Evolutionary conservation across 1,140 invertebrate genomes (phyloP), one percentile per base, ranked within the genome.

Genomic region (Trichonephila inaurata): DNA sequence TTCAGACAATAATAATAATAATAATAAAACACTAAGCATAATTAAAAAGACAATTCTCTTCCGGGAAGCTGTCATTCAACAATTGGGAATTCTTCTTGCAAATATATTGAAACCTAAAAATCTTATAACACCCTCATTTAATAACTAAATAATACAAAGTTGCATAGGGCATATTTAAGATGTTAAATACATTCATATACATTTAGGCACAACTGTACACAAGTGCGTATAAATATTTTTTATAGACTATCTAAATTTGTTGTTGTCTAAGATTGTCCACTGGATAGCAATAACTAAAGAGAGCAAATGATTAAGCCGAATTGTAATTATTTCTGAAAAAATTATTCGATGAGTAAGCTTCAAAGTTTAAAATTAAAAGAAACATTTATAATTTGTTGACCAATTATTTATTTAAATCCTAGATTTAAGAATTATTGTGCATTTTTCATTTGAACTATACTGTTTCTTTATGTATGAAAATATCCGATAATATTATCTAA

Each of bases 181-280:
- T 77, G 40, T 18, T 10, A 77, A 77, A 77, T 77, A 77, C 58
- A 24, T 60, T 51, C 21, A 18, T 85, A 85, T 85, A 85, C 82
- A 58, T 58, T 85, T 60, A 85, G 82, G 82, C 44, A 85, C 82
- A n/a, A 60, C 82, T 85, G 82, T 58, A 85, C 44, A 85, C 24
- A 58, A 60, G 82, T 85, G 82, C 58, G 16, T 51, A 28, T 3
- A n/a, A 0, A 82, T n/a, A 7, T 40, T 82, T 44, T 60, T 14
- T 58, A 85, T n/a, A 58, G 16, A 24, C 58, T 58, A 51, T 10
- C 58, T 58, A 33, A 60, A 33, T 60, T 40, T 58, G 82, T 60
- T 60, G 51, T 19, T 85, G 10, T 24, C n/a, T 58, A 8, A 85
- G 82, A 85, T 85, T 85, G 82, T 85, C 82, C 21, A 58, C n/a